phyloP scores from a whole-genome alignment of 1,140 invertebrate genomes.

The Drosophila grimshawi region DNA sequence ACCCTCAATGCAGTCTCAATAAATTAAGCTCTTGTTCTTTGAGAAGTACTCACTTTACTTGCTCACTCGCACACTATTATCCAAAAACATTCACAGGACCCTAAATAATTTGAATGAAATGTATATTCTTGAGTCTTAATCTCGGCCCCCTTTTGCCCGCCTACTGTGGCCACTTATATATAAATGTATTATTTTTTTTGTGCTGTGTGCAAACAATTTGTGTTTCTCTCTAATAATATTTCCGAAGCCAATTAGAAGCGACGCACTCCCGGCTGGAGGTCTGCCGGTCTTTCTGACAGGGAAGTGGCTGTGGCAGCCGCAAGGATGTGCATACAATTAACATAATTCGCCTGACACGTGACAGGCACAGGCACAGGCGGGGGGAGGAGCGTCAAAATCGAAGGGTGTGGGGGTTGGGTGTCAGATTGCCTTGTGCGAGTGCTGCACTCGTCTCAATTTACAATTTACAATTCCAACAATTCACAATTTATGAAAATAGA shows the following conservation, averaged over 20 bases:
- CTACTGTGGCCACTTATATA: conserved; percentile 6
- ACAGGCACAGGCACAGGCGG: conserved; percentile 33
- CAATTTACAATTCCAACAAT: conserved; percentile 64
- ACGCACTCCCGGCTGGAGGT: conserved; percentile 39
- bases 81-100: neutral
- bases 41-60: neutral
- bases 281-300: conserved; percentile 1
- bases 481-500: conserved; percentile 77
- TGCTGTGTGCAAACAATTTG: conserved; percentile 49
- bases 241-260: conserved; percentile 74
- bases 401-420: conserved; percentile 28
- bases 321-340: conserved; percentile 83
- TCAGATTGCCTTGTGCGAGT: conserved; percentile 61
- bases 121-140: neutral
- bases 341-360: conserved; percentile 84
- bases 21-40: too few species aligned
- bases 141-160: neutral
- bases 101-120: conserved; percentile 2
- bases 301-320: conserved; percentile 38
- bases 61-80: neutral
- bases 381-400: neutral
- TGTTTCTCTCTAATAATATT: conserved; percentile 65
- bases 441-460: conserved; percentile 76
- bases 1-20: too few species aligned
- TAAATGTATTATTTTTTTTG: neutral